Percentiles rank a stretch among this genome's conserved stretches.
These are phyloP conservation scores for Erannis defoliaria DNA, from an alignment of 2,888 invertebrate species.

Conservation along the genomic window DNA sequence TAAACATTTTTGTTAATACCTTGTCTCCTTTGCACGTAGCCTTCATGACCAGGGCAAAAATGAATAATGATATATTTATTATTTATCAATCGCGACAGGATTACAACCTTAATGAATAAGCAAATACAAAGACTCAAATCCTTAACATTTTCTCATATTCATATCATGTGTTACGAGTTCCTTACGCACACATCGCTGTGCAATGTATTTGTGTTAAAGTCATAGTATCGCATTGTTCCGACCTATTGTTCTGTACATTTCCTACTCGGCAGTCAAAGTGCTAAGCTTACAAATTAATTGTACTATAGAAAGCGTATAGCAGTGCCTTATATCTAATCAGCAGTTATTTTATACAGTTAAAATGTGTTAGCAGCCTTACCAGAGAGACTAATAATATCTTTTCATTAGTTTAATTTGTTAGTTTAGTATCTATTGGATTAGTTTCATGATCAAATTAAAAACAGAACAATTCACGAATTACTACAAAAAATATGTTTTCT, in stretches of 20 bases:
- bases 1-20: too few species aligned
- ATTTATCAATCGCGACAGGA: too few species aligned
- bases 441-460: background rate
- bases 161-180: too few species aligned
- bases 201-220: too few species aligned
- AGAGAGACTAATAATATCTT: slow-evolving; percentile 12
- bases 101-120: too few species aligned
- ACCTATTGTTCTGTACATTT: slow-evolving; percentile 1
- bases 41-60: too few species aligned
- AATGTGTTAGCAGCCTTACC: slow-evolving; percentile 25
- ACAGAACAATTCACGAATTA: background rate
- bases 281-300: slow-evolving; percentile 67
- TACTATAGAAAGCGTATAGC: slow-evolving; percentile 71
- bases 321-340: slow-evolving; percentile 58
- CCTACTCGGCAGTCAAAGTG: slow-evolving; percentile 41
- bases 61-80: too few species aligned
- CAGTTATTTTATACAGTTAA: slow-evolving; percentile 33
- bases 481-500: background rate
- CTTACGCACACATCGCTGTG: too few species aligned
- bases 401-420: slow-evolving; percentile 2
- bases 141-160: too few species aligned
- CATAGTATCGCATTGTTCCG: background rate
- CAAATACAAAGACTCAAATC: too few species aligned
- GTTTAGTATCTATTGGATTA: background rate
- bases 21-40: too few species aligned